Evolutionary conservation across 1,140 invertebrate genomes (phyloP).

Genomic region (Neomicropteryx cornuta): DNA sequence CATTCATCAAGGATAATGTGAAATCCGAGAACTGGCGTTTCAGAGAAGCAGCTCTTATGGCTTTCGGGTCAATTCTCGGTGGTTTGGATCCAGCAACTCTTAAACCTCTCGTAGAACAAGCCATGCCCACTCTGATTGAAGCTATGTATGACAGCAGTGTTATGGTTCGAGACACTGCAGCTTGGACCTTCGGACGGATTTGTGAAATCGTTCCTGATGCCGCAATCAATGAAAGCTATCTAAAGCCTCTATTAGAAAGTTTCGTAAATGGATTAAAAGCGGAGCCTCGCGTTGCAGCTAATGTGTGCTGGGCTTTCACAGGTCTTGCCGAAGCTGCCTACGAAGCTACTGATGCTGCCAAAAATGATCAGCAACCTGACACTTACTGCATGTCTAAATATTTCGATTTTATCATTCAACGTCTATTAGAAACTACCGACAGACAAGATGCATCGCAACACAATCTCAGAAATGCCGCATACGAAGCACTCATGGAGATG

Average conservation of each 20-base stretch:
- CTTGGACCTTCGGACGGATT: conserved; percentile 96
- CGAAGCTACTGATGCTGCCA: conserved; percentile 58
- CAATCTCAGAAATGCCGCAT: conserved; percentile 92
- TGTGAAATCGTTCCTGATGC: conserved; percentile 96
- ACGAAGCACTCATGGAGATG: conserved; percentile 99
- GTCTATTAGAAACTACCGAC: conserved; percentile 90
- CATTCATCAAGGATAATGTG: conserved; percentile 96
- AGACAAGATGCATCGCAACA: conserved; percentile 76
- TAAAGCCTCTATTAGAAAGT: conserved; percentile 79
- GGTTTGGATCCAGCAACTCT: conserved; percentile 81
- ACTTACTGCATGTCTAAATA: conserved; percentile 90
- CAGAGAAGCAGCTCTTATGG: conserved; percentile 96
- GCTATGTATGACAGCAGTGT: conserved; percentile 89
- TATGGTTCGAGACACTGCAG: conserved; percentile 91
- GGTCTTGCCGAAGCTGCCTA: conserved; percentile 96
- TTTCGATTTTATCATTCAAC: conserved; percentile 88
- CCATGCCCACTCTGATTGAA: conserved; percentile 89
- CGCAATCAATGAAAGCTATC: conserved; percentile 79
- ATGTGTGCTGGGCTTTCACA: conserved; percentile 99
- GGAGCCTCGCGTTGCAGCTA: conserved; percentile 92
- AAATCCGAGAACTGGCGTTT: conserved; percentile 88
- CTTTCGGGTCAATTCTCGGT: conserved; percentile 94
- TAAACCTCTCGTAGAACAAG: conserved; percentile 90
- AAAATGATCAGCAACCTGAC: conserved; percentile 72
- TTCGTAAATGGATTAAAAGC: conserved; percentile 81